Conservation (phyloP, 2,888 invertebrate genomes). For the Leucophenga maculata region DNA sequence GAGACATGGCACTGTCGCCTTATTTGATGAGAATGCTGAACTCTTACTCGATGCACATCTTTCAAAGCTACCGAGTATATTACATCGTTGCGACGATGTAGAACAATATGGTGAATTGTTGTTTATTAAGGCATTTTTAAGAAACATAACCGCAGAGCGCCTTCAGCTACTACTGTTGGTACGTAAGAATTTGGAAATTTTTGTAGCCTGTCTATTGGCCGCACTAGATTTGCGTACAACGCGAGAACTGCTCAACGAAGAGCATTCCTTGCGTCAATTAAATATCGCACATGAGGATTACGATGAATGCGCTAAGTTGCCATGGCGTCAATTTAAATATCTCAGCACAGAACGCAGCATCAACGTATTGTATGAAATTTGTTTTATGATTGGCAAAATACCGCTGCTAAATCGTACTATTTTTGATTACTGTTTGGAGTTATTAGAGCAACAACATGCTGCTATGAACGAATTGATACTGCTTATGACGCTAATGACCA, state of each 20-base stretch:
- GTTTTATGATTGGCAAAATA: conserved; percentile 75
- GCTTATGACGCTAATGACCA: conserved; percentile 56
- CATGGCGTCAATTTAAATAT: conserved; percentile 80
- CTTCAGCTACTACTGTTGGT: conserved; percentile 76
- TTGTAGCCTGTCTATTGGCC: conserved; percentile 75
- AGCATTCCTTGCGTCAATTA: conserved; percentile 65
- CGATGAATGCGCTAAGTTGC: conserved; percentile 66
- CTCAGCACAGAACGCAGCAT: conserved; percentile 73
- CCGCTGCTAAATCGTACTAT: conserved; percentile 74
- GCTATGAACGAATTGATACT: conserved; percentile 76
- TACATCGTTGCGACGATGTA: conserved; percentile 78
- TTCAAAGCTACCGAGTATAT: conserved; percentile 77
- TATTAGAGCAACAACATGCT: conserved; percentile 74
- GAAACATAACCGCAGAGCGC: conserved; percentile 75
- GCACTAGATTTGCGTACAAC: conserved; percentile 74
- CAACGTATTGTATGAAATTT: conserved; percentile 75
- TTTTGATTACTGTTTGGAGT: conserved; percentile 77
- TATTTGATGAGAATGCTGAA: conserved; percentile 73
- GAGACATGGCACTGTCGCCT: conserved; percentile 40
- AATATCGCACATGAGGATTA: conserved; percentile 61
- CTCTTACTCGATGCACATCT: conserved; percentile 76
- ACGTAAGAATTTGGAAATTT: conserved; percentile 74
- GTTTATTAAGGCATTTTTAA: conserved; percentile 79
- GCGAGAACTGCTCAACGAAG: conserved; percentile 74
- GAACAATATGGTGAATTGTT: conserved; percentile 78